Evolutionary conservation across 2,797 vertebrate genomes (phyloP).

Genomic region (Columba guinea): DNA sequence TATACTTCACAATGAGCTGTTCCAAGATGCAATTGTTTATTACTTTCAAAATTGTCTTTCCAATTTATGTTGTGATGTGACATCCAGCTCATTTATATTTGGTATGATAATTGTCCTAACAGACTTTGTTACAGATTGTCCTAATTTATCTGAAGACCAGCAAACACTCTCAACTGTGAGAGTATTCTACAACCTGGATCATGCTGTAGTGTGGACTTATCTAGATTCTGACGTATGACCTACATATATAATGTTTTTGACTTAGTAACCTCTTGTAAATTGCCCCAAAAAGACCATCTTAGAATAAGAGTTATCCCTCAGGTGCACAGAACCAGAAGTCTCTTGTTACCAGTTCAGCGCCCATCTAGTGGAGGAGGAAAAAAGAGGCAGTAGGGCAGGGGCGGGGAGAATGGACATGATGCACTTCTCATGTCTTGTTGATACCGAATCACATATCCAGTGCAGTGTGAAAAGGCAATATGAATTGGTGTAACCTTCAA

Average conservation of each 20-base stretch:
- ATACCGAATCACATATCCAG: background rate
- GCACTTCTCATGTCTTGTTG: background rate
- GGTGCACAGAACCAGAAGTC: background rate
- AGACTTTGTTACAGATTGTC: background rate
- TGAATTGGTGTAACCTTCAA: background rate
- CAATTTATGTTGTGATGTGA: constrained; percentile 29
- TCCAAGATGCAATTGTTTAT: constrained; percentile 29
- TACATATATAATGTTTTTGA: background rate
- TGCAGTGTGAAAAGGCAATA: background rate
- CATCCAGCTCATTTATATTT: background rate
- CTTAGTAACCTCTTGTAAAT: background rate
- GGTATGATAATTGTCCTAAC: background rate
- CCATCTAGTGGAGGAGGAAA: background rate
- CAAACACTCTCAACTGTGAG: background rate
- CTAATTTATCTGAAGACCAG: background rate
- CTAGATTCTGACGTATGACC: background rate
- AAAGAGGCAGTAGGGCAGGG: background rate
- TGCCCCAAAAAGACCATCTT: background rate
- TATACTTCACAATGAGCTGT: background rate
- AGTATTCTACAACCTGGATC: background rate
- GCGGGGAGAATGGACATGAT: background rate
- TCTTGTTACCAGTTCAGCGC: background rate
- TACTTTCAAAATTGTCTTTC: constrained; percentile 41
- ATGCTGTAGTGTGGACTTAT: too few relatives aligned
- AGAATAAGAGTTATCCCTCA: background rate